These are phyloP conservation scores for Gadus chalcogrammus DNA, from an alignment of 2,113 vertebrate genomes.

Conservation along the genomic window DNA sequence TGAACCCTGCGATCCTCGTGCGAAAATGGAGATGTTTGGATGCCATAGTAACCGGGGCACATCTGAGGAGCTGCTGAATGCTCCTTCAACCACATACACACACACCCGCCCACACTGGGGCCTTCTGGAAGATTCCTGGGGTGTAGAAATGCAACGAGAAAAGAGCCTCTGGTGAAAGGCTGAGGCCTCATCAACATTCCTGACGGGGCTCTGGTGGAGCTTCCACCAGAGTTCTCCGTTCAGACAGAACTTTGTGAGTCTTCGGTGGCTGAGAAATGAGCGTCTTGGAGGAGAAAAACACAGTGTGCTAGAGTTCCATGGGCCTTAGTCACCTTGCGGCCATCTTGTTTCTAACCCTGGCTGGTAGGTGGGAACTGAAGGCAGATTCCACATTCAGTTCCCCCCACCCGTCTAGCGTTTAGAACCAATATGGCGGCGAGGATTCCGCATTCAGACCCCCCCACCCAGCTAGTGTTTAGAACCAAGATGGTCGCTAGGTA, in stretches of 20 bases:
- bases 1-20: constrained; percentile 33
- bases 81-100: constrained; percentile 40
- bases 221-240: constrained; percentile 63
- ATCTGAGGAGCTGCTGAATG: constrained; percentile 64
- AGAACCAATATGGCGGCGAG: no score
- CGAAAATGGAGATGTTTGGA: constrained; percentile 54
- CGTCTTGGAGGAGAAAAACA: constrained; percentile 50
- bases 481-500: no score
- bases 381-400: no score
- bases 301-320: constrained; percentile 44
- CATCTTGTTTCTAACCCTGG: no score
- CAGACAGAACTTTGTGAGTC: constrained; percentile 57
- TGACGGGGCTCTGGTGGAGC: constrained; percentile 62
- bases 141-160: constrained; percentile 62
- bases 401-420: no score
- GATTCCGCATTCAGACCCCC: background rate
- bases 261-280: constrained; percentile 50
- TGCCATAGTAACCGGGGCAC: constrained; percentile 50
- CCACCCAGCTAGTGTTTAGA: no score
- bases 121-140: constrained; percentile 68
- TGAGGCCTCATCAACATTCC: constrained; percentile 74
- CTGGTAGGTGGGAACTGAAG: no score
- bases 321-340: background rate
- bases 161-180: constrained; percentile 61
- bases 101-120: constrained; percentile 37